Conservation (phyloP, 2,888 invertebrate species). For the Dolomedes plantarius region DNA sequence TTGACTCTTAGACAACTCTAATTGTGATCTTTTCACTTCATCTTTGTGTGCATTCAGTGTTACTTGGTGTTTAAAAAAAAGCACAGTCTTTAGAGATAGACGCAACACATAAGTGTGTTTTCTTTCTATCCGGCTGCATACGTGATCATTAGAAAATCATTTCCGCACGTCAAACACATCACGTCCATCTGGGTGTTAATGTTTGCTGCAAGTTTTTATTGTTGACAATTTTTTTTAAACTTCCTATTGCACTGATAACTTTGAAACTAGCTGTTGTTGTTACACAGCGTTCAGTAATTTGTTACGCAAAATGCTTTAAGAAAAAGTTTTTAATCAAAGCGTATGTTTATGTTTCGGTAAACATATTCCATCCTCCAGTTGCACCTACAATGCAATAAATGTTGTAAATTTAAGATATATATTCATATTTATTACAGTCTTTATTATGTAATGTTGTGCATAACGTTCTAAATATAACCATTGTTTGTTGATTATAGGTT, state of each 20-base stretch:
- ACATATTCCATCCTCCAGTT: neutral
- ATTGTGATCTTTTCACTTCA: slow-evolving; percentile 23
- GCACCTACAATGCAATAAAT: neutral
- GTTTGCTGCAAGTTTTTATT: neutral
- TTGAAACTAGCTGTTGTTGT: neutral
- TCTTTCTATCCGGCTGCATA: neutral
- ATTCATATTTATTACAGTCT: too few relatives aligned
- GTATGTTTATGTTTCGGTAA: too few relatives aligned
- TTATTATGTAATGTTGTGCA: too few relatives aligned
- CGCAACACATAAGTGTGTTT: slow-evolving; percentile 6
- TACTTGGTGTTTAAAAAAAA: slow-evolving; percentile 5
- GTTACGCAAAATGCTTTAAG: too few relatives aligned
- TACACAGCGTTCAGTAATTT: too few relatives aligned
- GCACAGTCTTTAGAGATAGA: slow-evolving; percentile 20
- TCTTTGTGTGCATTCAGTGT: slow-evolving; percentile 18
- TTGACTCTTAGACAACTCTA: neutral
- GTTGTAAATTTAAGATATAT: too few relatives aligned
- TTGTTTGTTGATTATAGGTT: too few relatives aligned
- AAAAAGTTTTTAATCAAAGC: neutral
- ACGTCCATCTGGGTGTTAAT: neutral
- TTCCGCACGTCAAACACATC: neutral
- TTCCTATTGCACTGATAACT: neutral
- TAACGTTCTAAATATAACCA: too few relatives aligned
- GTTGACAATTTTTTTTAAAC: neutral
- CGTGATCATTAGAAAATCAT: neutral